phyloP scores from a whole-genome alignment of 2,888 invertebrate genomes.

The Tigriopus californicus region DNA sequence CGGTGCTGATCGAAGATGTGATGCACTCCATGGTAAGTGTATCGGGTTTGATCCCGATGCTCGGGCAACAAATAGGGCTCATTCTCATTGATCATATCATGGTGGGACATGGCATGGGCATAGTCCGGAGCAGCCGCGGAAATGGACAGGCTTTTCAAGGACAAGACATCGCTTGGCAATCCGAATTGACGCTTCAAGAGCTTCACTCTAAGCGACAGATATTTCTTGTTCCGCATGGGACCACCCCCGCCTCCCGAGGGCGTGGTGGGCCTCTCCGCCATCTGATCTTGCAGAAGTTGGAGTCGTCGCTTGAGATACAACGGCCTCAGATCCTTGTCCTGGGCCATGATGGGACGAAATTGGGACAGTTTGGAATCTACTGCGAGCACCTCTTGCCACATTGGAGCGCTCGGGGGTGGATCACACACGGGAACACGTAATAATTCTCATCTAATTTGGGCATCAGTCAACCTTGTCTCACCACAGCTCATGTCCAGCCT shows the following conservation, averaged over 20 bases:
- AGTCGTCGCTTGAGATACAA: slow-evolving; percentile 3
- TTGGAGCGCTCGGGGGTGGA: neutral
- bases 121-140: neutral
- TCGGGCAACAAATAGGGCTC: too few species aligned
- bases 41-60: neutral
- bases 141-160: neutral
- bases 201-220: slow-evolving; percentile 1
- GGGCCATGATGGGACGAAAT: neutral
- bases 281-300: slow-evolving; percentile 1
- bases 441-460: too few species aligned
- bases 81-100: too few species aligned
- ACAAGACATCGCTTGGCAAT: neutral
- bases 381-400: slow-evolving; percentile 18
- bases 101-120: too few species aligned
- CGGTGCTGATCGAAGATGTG: neutral
- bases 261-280: neutral
- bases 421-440: too few species aligned
- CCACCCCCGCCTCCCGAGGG: neutral
- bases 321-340: neutral
- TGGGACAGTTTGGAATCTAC: neutral
- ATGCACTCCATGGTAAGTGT: slow-evolving; percentile 1
- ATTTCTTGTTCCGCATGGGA: slow-evolving; percentile 1
- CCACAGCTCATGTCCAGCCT: too few species aligned
- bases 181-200: neutral
- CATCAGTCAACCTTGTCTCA: too few species aligned